These are phyloP conservation scores for Daboia siamensis DNA, from an alignment of 2,113 vertebrate genomes.

Conservation along the genomic window DNA sequence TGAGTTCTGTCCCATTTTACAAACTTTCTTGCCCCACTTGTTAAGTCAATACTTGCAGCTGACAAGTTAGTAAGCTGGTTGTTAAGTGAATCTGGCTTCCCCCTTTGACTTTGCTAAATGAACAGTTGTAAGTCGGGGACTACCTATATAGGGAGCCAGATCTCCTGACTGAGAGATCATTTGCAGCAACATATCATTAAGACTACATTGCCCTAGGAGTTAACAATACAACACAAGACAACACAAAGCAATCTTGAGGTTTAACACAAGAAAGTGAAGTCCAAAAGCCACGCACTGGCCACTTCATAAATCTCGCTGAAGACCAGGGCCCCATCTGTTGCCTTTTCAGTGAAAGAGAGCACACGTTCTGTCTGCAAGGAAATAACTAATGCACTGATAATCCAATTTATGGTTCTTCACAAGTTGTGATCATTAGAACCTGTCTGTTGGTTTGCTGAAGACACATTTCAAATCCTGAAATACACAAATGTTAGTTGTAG, in stretches of 20 bases:
- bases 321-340: background rate
- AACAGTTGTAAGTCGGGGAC: background rate
- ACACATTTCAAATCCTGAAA: background rate
- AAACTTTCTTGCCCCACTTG: background rate
- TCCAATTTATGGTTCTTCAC: background rate
- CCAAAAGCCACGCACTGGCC: background rate
- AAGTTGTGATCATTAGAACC: background rate
- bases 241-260: background rate
- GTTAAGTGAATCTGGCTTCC: background rate
- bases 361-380: background rate
- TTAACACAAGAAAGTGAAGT: background rate
- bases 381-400: background rate
- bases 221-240: background rate
- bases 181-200: background rate
- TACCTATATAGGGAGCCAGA: background rate
- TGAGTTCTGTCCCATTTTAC: background rate
- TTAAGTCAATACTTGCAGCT: background rate
- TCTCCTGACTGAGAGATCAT: background rate
- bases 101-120: no score
- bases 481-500: background rate
- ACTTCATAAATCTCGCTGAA: background rate
- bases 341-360: background rate
- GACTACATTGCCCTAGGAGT: background rate
- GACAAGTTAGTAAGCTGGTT: background rate
- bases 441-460: background rate